These are phyloP conservation scores for Cuculus canorus DNA, from an alignment of 2,797 vertebrate genomes.

Conservation along the genomic window DNA sequence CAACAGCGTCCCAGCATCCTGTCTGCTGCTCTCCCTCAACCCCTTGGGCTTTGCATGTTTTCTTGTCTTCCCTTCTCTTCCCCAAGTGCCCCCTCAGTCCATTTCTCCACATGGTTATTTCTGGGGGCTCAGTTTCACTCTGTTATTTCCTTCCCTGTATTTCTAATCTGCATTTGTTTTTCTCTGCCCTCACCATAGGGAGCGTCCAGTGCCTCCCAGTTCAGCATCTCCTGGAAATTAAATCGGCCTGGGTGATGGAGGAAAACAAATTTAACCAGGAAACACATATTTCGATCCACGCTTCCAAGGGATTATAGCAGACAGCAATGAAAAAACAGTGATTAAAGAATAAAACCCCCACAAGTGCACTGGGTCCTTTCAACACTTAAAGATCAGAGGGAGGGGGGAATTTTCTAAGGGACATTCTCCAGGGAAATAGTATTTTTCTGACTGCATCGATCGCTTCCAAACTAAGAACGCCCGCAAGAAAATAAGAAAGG, in stretches of 20 bases:
- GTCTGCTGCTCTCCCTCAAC: neutral
- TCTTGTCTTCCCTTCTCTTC: neutral
- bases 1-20: neutral
- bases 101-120: neutral
- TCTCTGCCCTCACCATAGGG: neutral
- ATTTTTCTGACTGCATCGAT: neutral
- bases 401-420: neutral
- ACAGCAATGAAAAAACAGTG: neutral
- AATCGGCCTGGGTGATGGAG: neutral
- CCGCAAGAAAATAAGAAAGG: neutral
- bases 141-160: neutral
- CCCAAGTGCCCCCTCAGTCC: neutral
- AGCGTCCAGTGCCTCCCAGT: neutral
- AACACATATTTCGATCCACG: neutral
- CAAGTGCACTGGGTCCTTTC: neutral
- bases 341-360: neutral
- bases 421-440: neutral
- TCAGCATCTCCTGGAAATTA: conserved; percentile 27
- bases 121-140: neutral
- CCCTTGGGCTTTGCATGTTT: neutral
- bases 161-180: neutral
- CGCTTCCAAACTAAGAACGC: neutral
- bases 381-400: neutral
- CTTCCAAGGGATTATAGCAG: conserved; percentile 42
- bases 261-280: conserved; percentile 20